Evolutionary conservation across 2,888 invertebrate species (phyloP).

Genomic region (Chrysolina oricalcia): DNA sequence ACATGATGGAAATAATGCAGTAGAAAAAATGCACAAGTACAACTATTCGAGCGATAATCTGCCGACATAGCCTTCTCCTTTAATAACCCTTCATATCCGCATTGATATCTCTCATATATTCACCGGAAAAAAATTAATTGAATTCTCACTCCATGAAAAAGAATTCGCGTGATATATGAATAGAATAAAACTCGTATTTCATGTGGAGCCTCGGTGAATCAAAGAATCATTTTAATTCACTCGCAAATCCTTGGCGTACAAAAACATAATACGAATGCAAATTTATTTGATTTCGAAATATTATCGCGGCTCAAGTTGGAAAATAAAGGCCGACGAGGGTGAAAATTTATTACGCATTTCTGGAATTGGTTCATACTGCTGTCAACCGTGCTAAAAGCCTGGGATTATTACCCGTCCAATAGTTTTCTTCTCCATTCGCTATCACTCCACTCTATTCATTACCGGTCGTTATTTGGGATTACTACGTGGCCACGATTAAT

Average conservation of each 20-base stretch:
- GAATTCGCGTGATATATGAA: constrained; percentile 9
- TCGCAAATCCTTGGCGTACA: constrained; percentile 1
- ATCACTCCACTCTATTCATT: constrained; percentile 57
- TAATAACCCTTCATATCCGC: not conserved
- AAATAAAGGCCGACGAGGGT: constrained; percentile 18
- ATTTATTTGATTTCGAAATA: constrained; percentile 37
- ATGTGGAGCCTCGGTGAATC: not conserved
- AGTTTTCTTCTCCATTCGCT: constrained; percentile 50
- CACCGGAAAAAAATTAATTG: not conserved
- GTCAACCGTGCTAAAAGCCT: constrained; percentile 36
- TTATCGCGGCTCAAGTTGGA: constrained; percentile 26
- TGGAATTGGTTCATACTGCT: constrained; percentile 30
- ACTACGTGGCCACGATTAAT: constrained; percentile 52
- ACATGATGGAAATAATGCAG: not conserved
- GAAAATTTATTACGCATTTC: constrained; percentile 32
- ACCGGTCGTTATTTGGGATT: constrained; percentile 57
- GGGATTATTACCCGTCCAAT: constrained; percentile 40
- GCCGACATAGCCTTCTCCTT: not conserved
- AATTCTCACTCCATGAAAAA: constrained; percentile 14
- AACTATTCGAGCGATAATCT: not conserved
- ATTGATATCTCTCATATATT: not conserved
- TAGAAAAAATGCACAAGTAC: not conserved
- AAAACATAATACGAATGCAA: constrained; percentile 34
- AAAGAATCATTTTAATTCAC: constrained; percentile 21
- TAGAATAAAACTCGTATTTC: constrained; percentile 17